These are phyloP conservation scores for Myotis pilosus DNA, from an alignment of 2,797 vertebrate genomes.

Conservation along the genomic window DNA sequence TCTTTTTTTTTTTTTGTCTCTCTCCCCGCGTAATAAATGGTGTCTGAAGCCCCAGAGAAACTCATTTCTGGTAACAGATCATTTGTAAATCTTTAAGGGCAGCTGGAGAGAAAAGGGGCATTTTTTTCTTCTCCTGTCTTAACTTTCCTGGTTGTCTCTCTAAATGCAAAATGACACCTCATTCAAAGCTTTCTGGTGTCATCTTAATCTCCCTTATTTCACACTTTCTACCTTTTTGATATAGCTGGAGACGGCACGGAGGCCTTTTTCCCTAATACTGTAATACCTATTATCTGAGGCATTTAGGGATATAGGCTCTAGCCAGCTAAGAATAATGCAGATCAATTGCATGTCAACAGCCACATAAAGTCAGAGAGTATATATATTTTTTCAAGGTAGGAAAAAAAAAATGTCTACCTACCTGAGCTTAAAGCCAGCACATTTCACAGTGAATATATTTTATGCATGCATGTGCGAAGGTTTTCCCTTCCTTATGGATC, in stretches of 20 bases:
- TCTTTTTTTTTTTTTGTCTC: slow-evolving; percentile 41
- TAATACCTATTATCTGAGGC: slow-evolving; percentile 82
- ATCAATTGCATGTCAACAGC: slow-evolving; percentile 84
- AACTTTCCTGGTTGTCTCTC: slow-evolving; percentile 74
- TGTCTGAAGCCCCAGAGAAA: slow-evolving; percentile 75
- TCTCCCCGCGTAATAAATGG: slow-evolving; percentile 76
- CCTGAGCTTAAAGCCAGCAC: slow-evolving; percentile 83
- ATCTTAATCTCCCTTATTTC: slow-evolving; percentile 80
- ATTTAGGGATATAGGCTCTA: slow-evolving; percentile 78
- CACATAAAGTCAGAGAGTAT: slow-evolving; percentile 80
- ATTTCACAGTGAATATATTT: slow-evolving; percentile 87
- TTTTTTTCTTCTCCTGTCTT: slow-evolving; percentile 72
- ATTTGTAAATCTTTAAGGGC: slow-evolving; percentile 76
- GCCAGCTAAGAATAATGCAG: slow-evolving; percentile 84
- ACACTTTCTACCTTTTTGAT: slow-evolving; percentile 79
- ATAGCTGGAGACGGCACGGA: slow-evolving; percentile 71
- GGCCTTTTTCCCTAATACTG: slow-evolving; percentile 80
- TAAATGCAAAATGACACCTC: slow-evolving; percentile 81
- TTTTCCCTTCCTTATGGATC: slow-evolving; percentile 85
- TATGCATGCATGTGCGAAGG: slow-evolving; percentile 83
- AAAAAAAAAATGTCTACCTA: slow-evolving; percentile 78
- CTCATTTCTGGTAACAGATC: slow-evolving; percentile 77
- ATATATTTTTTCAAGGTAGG: slow-evolving; percentile 66
- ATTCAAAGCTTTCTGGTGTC: slow-evolving; percentile 78
- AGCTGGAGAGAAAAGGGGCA: slow-evolving; percentile 53